Conservation (phyloP, 1,140 invertebrate species). For the Aphidius gifuensis region DNA sequence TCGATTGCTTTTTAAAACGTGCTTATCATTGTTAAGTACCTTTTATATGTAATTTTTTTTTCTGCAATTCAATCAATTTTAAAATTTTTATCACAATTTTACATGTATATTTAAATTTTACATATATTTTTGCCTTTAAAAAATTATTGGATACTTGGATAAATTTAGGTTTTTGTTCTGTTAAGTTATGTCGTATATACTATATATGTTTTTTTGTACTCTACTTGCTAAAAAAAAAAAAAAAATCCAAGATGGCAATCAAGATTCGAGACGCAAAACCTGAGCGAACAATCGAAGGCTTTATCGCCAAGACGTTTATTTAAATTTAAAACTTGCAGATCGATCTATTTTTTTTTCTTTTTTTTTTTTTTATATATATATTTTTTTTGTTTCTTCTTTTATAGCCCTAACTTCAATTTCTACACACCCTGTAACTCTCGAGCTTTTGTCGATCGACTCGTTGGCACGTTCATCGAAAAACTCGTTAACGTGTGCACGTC, state of each 20-base stretch:
- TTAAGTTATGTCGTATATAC: too few relatives aligned
- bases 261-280: neutral
- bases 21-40: too few relatives aligned
- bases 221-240: too few relatives aligned
- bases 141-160: too few relatives aligned
- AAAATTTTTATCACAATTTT: too few relatives aligned
- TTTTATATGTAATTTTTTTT: too few relatives aligned
- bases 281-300: neutral
- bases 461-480: constrained; percentile 47
- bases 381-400: constrained; percentile 5
- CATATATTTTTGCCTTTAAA: too few relatives aligned
- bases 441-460: constrained; percentile 45
- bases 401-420: constrained; percentile 12
- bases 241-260: neutral
- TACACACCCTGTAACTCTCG: constrained; percentile 40
- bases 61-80: too few relatives aligned
- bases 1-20: neutral
- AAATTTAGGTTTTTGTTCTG: too few relatives aligned
- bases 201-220: too few relatives aligned
- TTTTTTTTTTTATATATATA: constrained; percentile 8
- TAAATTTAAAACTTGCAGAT: constrained; percentile 51
- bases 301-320: constrained; percentile 41
- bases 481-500: constrained; percentile 50
- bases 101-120: too few relatives aligned
- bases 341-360: constrained; percentile 37